Evolutionary conservation across 1,140 invertebrate genomes (phyloP).

Genomic region (Chironomus tepperi): DNA sequence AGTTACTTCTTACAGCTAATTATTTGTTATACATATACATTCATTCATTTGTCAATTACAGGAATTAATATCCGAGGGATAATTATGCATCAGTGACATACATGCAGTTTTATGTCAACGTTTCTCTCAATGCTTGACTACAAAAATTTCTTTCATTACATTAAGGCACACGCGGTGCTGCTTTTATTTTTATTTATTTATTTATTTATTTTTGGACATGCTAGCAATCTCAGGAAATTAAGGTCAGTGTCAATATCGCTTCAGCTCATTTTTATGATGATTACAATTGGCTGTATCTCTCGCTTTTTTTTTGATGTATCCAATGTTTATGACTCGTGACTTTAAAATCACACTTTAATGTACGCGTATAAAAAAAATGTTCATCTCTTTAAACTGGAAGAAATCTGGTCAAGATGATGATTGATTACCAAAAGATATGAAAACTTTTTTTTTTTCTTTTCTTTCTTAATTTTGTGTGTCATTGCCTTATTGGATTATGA

Average conservation of each 20-base stretch:
- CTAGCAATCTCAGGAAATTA: background rate
- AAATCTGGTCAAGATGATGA: background rate
- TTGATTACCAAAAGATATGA: background rate
- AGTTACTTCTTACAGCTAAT: too few species aligned
- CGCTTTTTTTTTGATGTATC: too few species aligned
- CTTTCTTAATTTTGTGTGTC: too few species aligned
- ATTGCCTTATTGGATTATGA: too few species aligned
- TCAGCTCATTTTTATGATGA: background rate
- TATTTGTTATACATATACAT: background rate
- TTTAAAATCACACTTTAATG: slow-evolving; percentile 1
- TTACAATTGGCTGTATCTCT: too few species aligned
- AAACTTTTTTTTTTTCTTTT: too few species aligned
- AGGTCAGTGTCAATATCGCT: background rate
- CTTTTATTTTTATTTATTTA: background rate
- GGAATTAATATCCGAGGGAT: background rate
- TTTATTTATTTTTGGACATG: background rate
- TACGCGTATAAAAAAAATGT: background rate
- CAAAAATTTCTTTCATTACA: background rate
- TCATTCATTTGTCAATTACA: background rate
- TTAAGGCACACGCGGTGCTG: background rate
- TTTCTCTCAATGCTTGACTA: too few species aligned
- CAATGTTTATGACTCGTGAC: slow-evolving; percentile 1
- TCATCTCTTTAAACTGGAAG: background rate
- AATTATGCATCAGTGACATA: too few species aligned
- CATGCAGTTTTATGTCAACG: too few species aligned